Conservation (phyloP, 2,888 invertebrate genomes). For the Caenorhabditis sp. region DNA sequence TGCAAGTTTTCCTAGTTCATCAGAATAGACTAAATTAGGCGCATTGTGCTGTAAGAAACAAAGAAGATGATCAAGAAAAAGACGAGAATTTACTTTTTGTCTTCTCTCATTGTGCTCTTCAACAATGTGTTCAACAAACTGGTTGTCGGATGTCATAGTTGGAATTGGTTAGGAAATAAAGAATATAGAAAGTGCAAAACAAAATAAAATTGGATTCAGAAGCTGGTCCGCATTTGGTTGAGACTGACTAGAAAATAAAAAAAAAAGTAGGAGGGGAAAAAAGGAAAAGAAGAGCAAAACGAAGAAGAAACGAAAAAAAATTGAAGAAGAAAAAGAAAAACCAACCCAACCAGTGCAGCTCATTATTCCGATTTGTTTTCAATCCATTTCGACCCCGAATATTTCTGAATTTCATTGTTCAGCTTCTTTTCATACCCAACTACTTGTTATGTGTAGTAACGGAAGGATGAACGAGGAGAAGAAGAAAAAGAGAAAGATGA, state of each 20-base stretch:
- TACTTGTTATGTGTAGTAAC: no score
- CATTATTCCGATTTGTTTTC: neutral
- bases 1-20: constrained; percentile 71
- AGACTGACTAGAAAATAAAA: neutral
- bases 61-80: neutral
- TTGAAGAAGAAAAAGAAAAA: neutral
- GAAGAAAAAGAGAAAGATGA: no score
- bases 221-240: neutral
- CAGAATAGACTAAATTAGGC: constrained; percentile 67
- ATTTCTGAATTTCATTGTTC: no score
- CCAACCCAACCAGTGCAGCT: neutral
- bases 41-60: constrained; percentile 29
- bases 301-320: constrained; percentile 1
- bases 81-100: constrained; percentile 20
- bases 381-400: no score
- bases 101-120: constrained; percentile 43
- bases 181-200: constrained; percentile 9
- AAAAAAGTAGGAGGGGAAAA: constrained; percentile 4
- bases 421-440: no score
- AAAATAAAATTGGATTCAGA: constrained; percentile 9
- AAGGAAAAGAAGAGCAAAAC: constrained; percentile 2
- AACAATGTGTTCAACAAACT: constrained; percentile 40
- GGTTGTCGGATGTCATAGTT: neutral
- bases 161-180: neutral
- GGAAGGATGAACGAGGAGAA: no score